Evolutionary conservation across 1,140 invertebrate species (phyloP).

Genomic region (Aphelinus atriplicis): DNA sequence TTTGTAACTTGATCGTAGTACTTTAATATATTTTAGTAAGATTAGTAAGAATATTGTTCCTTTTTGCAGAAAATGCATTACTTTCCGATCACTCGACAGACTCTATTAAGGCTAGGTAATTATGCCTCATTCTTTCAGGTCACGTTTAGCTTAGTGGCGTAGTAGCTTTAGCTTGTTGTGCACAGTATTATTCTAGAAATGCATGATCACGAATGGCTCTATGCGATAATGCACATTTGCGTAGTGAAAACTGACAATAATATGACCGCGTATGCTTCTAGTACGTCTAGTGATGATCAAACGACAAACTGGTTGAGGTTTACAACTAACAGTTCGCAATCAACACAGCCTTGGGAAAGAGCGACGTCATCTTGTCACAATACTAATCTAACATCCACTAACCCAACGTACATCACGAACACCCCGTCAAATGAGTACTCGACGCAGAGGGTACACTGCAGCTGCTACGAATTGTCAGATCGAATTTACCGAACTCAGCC

Average conservation of each 20-base stretch:
- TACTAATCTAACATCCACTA: constrained; percentile 43
- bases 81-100: constrained; percentile 43
- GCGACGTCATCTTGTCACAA: constrained; percentile 33
- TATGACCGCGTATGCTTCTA: constrained; percentile 50
- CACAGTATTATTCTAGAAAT: no score
- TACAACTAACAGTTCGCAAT: constrained; percentile 57
- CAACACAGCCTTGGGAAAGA: constrained; percentile 56
- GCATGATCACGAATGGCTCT: no score
- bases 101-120: constrained; percentile 54
- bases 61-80: constrained; percentile 47
- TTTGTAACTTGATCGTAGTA: background rate
- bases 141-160: no score
- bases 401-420: constrained; percentile 25
- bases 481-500: constrained; percentile 35
- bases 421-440: constrained; percentile 48
- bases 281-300: constrained; percentile 54
- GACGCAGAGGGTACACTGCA: constrained; percentile 46
- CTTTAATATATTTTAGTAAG: background rate
- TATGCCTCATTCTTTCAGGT: constrained; percentile 24
- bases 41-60: background rate
- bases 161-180: no score
- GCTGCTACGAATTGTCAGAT: constrained; percentile 49
- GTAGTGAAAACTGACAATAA: background rate
- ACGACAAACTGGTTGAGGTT: constrained; percentile 56
- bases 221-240: no score